Base-by-base conservation (phyloP, 2,888 invertebrate species). In the Cryptophagus acutangulus region DNA sequence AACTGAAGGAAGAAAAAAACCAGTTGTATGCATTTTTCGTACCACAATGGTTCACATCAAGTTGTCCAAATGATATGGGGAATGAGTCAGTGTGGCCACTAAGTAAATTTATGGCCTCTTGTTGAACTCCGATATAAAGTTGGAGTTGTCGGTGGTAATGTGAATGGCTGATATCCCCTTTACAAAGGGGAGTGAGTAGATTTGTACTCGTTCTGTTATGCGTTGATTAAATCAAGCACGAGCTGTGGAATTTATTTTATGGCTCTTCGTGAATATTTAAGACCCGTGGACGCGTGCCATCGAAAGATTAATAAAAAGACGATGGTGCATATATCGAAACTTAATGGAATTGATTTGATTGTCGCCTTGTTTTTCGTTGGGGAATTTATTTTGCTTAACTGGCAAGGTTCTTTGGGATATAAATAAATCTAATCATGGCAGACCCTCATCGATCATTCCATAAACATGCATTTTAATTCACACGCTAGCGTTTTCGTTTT, bases 31-130 rank as follows among this genome's bases (percentile, higher is more conserved):
- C n/a, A 20, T 8, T 20, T 20, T 20, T 20, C n/a, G 6, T 20
- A 20, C 24, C 6, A 20, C 24, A 20, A 20, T 20, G 24, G n/a
- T 20, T n/a, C n/a, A 20, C 24, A 20, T 20, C 24, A 6, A 20
- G 24, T 20, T 20, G 24, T 20, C 24, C 24, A n/a, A n/a, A 20
- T 20, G 24, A 20, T 20, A 20, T 20, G 24, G 24, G n/a, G 24
- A 20, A 20, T 20, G 24, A 20, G 24, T 20, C 24, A 20, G 6
- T 20, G 24, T 20, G 24, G 24, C 24, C 24, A 20, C 24, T 20
- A 20, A 20, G 24, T 20, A 20, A 20, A 20, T 20, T 20, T 20
- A 20, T 20, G 24, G 24, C 24, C 24, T 20, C 24, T 20, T n/a
- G 24, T 20, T 20, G 24, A n/a, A n/a, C 24, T 8, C 24, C 24